Conservation (phyloP, 2,113 vertebrate species). For the Meles meles region DNA sequence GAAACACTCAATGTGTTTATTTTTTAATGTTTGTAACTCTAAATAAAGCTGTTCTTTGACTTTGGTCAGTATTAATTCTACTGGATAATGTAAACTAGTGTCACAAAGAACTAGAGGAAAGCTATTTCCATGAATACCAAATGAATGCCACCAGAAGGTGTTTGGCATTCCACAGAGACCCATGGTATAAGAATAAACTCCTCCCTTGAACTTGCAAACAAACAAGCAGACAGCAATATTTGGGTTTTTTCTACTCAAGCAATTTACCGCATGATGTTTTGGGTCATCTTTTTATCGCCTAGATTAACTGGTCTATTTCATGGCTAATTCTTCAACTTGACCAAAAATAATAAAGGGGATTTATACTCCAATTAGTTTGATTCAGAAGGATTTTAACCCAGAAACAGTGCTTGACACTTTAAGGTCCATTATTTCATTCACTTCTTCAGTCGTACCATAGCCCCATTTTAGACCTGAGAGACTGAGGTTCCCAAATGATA, state of each 20-base stretch:
- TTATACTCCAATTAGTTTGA: neutral
- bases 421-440: neutral
- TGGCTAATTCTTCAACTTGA: neutral
- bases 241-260: neutral
- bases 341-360: neutral
- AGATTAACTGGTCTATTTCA: neutral
- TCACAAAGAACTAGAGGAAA: neutral
- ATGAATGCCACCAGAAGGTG: neutral
- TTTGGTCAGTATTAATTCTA: neutral
- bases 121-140: neutral
- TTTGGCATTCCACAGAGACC: neutral
- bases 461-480: neutral
- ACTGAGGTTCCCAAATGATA: neutral
- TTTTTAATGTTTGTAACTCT: neutral
- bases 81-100: neutral
- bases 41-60: neutral
- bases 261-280: neutral
- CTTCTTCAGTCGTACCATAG: neutral
- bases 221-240: neutral
- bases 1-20: neutral
- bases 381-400: neutral
- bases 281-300: neutral
- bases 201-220: neutral
- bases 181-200: neutral
- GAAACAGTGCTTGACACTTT: neutral